A percentile compares a stretch with the other conserved stretches of the same genome.
Conservation (phyloP, 92 coral and sea anemone species). For the Siderastrea radians region DNA sequence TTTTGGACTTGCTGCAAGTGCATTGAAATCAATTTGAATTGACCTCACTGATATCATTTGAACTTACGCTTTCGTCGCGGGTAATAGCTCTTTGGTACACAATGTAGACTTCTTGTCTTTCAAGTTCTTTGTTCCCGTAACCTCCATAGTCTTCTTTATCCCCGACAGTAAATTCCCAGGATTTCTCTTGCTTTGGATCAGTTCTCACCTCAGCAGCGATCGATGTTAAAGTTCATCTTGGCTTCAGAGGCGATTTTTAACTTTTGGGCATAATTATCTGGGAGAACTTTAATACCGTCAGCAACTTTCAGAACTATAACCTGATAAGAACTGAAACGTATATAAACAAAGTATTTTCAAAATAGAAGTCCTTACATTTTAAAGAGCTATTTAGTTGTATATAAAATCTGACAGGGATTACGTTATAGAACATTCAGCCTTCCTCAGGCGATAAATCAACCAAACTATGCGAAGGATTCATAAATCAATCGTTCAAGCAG, state of each 20-base stretch:
- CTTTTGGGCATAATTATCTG: neutral
- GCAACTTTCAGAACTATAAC: no score
- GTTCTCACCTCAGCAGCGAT: conserved; percentile 6
- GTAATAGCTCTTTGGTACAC: conserved; percentile 58
- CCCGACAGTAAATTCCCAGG: conserved; percentile 51
- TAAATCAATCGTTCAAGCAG: no score
- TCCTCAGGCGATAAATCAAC: no score
- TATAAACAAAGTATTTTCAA: no score
- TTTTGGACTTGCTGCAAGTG: neutral
- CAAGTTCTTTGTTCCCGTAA: conserved; percentile 41
- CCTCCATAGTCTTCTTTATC: conserved; percentile 25
- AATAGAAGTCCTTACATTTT: no score
- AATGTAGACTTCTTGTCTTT: conserved; percentile 3
- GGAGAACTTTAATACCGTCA: neutral
- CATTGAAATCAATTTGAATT: neutral
- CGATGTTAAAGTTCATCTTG: conserved; percentile 4
- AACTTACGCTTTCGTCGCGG: conserved; percentile 5
- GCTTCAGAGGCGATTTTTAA: neutral
- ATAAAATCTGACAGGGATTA: no score
- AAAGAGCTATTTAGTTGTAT: no score
- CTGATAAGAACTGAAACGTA: no score
- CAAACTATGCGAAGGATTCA: no score
- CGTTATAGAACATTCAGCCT: no score
- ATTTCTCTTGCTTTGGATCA: neutral
- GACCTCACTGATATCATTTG: neutral